Evolutionary conservation across 2,113 vertebrate genomes (phyloP), one percentile per base, ranked within the genome.

Genomic region (Sapayoa aenigma): DNA sequence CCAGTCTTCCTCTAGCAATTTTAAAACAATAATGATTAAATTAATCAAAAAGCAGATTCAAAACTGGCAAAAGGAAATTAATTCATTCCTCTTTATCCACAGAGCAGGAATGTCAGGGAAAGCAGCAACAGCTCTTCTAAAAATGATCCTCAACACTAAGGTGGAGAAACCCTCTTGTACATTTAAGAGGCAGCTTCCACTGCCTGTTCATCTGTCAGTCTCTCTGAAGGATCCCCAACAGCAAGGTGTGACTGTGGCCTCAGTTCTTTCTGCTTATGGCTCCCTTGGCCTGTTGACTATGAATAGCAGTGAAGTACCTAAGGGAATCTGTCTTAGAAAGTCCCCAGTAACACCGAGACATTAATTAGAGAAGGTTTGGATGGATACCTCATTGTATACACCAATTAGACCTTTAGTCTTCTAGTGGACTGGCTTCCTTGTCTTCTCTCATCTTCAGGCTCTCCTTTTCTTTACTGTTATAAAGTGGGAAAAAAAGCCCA

Each of bases 381-480:
- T 25, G 65, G 37, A 25, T 89, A 94, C 80, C 87, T 76, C 73
- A 12, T 20, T 13, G 41, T 72, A 30, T 37, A 41, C 59, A 11
- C 35, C 85, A 30, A 62, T 41, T 63, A 66, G 39, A 22, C 39
- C 55, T 39, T 87, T 91, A 97, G 53, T 96, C 96, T 55, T 97
- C 97, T 39, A 96, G 14, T 14, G 89, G 91, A 62, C 88, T 11
- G 31, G 71, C 75, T 31, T 90, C 89, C 35, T 96, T 97, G 20
- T 95, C 96, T 58, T 96, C 90, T n/a, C 8, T 13, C 3, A 1
- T 15, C 77, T 96, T 97, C 94, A 98, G 94, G 13, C 33, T 97
- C 92, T 98, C 97, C 73, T 98, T 97, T 93, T 98, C 98, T 81
- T 87, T 94, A 33, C 97, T 98, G 83, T 76, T 87, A 77, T 3